A percentile compares a stretch with the other conserved stretches of the same genome.
Conservation (phyloP, 2,888 invertebrate species). For the Tachystola acroxantha region DNA sequence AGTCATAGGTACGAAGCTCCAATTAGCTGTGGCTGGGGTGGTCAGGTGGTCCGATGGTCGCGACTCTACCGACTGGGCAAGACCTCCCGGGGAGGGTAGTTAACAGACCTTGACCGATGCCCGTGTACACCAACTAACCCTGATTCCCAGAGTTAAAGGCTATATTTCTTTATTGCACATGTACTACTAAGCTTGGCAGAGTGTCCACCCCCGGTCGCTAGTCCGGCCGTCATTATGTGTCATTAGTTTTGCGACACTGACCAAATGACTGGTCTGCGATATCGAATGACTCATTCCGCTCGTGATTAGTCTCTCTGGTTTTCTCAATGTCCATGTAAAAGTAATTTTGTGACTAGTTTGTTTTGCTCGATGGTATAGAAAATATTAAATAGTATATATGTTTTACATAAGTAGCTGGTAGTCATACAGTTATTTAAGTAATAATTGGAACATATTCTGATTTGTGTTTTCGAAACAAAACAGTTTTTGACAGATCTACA, state of each 20-base stretch:
- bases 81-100: conserved; percentile 56
- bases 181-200: conserved; percentile 24
- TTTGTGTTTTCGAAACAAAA: no score
- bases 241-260: conserved; percentile 78
- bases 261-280: conserved; percentile 74
- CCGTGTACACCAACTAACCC: conserved; percentile 21
- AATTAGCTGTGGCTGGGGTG: conserved; percentile 57
- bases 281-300: conserved; percentile 73
- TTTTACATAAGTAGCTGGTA: no score
- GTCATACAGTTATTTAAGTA: no score
- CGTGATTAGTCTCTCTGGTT: conserved; percentile 66
- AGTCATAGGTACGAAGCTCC: conserved; percentile 41
- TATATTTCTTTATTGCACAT: conserved; percentile 26
- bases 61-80: conserved; percentile 49
- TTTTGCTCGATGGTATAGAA: not conserved
- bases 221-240: conserved; percentile 72
- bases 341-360: conserved; percentile 16
- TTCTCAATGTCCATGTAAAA: conserved; percentile 42
- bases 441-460: no score
- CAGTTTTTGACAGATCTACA: no score
- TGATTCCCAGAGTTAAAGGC: conserved; percentile 32
- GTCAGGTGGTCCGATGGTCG: conserved; percentile 55
- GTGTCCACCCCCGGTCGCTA: conserved; percentile 50
- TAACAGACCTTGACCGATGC: conserved; percentile 67
- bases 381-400: no score